These are phyloP conservation scores for Trachemys scripta DNA, from an alignment of 2,113 vertebrate species.

Conservation along the genomic window DNA sequence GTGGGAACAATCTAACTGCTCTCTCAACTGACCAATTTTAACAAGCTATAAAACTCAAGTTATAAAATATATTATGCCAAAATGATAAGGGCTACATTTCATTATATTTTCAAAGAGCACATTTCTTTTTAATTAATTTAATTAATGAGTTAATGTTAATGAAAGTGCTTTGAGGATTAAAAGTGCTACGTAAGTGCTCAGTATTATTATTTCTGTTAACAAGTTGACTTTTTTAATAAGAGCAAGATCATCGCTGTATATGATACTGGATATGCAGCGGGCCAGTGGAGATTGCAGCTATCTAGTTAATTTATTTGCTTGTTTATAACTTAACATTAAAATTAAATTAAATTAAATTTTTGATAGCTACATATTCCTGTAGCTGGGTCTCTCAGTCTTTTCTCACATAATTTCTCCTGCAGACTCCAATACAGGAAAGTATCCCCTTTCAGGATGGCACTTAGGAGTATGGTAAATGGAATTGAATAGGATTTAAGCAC, in stretches of 20 bases:
- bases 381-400: neutral
- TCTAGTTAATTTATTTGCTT: slow-evolving; percentile 16
- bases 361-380: neutral
- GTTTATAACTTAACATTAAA: neutral
- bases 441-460: neutral
- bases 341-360: neutral
- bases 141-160: neutral
- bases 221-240: neutral
- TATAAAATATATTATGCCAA: neutral
- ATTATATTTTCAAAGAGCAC: neutral
- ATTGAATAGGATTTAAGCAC: neutral
- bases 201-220: neutral
- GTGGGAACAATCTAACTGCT: neutral
- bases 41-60: neutral
- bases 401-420: neutral
- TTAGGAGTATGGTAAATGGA: neutral
- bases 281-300: neutral
- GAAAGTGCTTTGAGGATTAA: neutral
- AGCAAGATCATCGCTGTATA: neutral
- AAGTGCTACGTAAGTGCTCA: neutral
- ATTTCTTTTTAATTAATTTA: neutral
- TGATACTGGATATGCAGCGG: neutral
- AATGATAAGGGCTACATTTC: neutral
- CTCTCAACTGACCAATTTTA: neutral
- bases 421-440: neutral